phyloP scores from a whole-genome alignment of 2,888 invertebrate genomes.

The Tenthredo livida region DNA sequence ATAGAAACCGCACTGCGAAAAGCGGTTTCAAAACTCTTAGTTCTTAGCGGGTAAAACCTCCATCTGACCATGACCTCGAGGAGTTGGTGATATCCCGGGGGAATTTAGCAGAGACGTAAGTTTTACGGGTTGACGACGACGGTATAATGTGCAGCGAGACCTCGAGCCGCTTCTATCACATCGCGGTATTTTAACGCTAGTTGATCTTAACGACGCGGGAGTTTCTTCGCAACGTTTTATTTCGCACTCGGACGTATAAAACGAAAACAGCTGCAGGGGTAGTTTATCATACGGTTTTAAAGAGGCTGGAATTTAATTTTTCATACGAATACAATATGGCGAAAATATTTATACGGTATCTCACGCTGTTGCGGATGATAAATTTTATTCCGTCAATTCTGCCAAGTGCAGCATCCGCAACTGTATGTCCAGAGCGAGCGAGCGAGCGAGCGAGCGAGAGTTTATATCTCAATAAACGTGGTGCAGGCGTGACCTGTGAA shows the following conservation, averaged over 20 bases:
- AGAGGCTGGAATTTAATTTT: background rate
- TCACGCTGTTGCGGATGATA: too few relatives aligned
- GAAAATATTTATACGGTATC: background rate
- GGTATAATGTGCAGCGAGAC: conserved; percentile 8
- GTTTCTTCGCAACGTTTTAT: background rate
- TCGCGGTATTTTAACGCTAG: conserved; percentile 36
- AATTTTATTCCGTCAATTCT: background rate
- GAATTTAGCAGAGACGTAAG: conserved; percentile 18
- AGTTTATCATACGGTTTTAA: background rate
- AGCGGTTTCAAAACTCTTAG: background rate
- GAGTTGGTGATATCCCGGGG: background rate
- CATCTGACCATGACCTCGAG: background rate
- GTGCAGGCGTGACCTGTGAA: background rate
- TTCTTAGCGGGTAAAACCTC: background rate
- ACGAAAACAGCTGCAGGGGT: background rate
- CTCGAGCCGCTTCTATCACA: background rate
- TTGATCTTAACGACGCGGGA: background rate
- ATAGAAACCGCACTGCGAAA: background rate
- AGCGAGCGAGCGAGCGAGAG: too few relatives aligned
- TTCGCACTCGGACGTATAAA: background rate
- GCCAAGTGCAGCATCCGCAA: background rate
- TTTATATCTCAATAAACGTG: background rate
- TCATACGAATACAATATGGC: background rate
- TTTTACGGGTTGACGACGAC: conserved; percentile 9
- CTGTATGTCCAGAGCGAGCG: too few relatives aligned